A percentile compares a stretch with the other conserved stretches of the same genome.
phyloP scores from a whole-genome alignment of 2,113 vertebrate genomes.

The Bothrops jararaca region DNA sequence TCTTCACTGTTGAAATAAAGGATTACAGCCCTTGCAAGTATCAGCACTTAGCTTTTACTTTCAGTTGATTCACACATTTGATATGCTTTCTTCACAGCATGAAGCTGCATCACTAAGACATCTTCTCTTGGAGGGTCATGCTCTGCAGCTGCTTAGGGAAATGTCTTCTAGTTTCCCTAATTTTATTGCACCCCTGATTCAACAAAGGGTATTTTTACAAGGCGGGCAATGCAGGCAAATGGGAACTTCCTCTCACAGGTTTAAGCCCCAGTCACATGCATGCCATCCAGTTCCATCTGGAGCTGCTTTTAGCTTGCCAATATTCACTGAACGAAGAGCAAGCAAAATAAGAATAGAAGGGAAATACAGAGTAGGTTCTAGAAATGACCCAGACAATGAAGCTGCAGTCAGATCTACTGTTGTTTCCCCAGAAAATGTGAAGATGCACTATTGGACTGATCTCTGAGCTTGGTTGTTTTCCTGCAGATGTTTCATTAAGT shows the following conservation, averaged over 20 bases:
- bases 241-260: neutral
- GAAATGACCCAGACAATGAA: neutral
- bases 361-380: neutral
- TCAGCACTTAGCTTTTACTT: neutral
- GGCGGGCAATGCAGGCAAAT: neutral
- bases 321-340: neutral
- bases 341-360: neutral
- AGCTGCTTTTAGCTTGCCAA: neutral
- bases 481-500: neutral
- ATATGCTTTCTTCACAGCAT: neutral
- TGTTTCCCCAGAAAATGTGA: neutral
- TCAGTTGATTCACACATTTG: neutral
- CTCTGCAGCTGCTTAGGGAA: conserved; percentile 8
- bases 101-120: neutral
- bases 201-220: conserved; percentile 9
- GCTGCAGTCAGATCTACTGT: neutral
- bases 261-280: neutral
- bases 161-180: conserved; percentile 1
- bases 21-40: neutral
- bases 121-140: neutral
- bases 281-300: neutral
- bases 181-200: conserved; percentile 16
- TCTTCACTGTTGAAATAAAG: neutral
- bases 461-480: neutral
- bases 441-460: too few species aligned